Percentiles rank a stretch among this genome's conserved stretches.
Evolutionary conservation across 1,140 invertebrate genomes (phyloP).

Genomic region (Dendroctonus ponderosae): DNA sequence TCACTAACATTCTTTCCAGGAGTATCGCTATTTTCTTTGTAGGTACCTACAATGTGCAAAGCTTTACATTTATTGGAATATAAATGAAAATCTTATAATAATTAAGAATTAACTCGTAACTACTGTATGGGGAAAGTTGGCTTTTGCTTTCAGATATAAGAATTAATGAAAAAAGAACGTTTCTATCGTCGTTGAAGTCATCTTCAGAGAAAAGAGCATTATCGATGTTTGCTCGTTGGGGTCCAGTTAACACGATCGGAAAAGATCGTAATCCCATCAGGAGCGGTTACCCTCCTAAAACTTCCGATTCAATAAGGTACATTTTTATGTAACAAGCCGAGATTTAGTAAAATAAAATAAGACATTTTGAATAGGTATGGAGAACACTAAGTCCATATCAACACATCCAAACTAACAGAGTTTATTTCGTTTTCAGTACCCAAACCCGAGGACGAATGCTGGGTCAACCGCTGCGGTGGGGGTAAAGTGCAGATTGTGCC

Average conservation of each 20-base stretch:
- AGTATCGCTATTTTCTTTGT: too few relatives aligned
- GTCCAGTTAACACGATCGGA: constrained; percentile 42
- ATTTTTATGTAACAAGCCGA: background rate
- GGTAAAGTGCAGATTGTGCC: constrained; percentile 29
- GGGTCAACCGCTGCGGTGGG: constrained; percentile 46
- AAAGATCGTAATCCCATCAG: constrained; percentile 44
- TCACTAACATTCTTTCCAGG: background rate
- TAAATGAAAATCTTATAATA: too few relatives aligned
- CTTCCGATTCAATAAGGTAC: constrained; percentile 24
- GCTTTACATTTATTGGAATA: too few relatives aligned
- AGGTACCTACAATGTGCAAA: too few relatives aligned
- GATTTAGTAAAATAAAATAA: background rate
- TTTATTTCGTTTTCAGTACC: constrained; percentile 18
- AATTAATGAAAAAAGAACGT: constrained; percentile 21
- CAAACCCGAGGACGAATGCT: constrained; percentile 36
- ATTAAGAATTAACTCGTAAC: background rate
- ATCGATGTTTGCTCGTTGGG: constrained; percentile 45
- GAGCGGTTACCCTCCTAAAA: constrained; percentile 30
- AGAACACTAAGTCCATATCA: background rate
- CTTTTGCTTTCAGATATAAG: constrained; percentile 14
- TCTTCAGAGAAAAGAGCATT: constrained; percentile 41
- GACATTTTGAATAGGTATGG: background rate
- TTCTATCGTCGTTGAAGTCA: constrained; percentile 16
- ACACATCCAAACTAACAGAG: too few relatives aligned
- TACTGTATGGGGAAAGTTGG: background rate